phyloP scores from a whole-genome alignment of 2,113 vertebrate genomes.

The Myxocyprinus asiaticus region DNA sequence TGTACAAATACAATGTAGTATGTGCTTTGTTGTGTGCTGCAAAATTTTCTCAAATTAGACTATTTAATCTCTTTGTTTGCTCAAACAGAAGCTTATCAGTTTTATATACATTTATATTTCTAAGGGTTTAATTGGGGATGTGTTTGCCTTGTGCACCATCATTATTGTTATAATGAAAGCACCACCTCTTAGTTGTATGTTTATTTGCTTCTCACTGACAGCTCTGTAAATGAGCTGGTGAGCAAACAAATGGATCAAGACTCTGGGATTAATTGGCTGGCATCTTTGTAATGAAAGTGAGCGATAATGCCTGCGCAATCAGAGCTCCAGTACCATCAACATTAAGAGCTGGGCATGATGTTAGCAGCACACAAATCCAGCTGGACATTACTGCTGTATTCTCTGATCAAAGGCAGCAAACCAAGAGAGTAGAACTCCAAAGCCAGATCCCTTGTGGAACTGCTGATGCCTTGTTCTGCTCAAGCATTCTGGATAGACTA shows the following conservation, averaged over 20 bases:
- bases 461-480: conserved; percentile 66
- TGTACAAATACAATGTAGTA: too few species aligned
- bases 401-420: conserved; percentile 66
- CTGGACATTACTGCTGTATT: conserved; percentile 58
- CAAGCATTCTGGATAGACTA: conserved; percentile 61
- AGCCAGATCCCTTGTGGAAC: conserved; percentile 63
- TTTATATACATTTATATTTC: conserved; percentile 13
- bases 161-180: conserved; percentile 28
- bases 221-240: conserved; percentile 66
- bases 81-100: conserved; percentile 28
- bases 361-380: too few species aligned
- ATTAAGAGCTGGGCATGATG: conserved; percentile 51
- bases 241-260: conserved; percentile 64
- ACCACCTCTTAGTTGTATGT: conserved; percentile 9
- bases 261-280: conserved; percentile 59
- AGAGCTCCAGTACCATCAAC: too few species aligned
- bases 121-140: conserved; percentile 25
- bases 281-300: conserved; percentile 53
- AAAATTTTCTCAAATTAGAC: too few species aligned
- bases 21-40: too few species aligned
- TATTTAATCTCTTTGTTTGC: background rate
- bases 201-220: conserved; percentile 57
- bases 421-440: conserved; percentile 61
- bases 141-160: conserved; percentile 4
- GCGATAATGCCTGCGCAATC: too few species aligned